These are phyloP conservation scores for Ditylenchus dipsaci DNA, from an alignment of 1,140 invertebrate genomes.

Conservation along the genomic window DNA sequence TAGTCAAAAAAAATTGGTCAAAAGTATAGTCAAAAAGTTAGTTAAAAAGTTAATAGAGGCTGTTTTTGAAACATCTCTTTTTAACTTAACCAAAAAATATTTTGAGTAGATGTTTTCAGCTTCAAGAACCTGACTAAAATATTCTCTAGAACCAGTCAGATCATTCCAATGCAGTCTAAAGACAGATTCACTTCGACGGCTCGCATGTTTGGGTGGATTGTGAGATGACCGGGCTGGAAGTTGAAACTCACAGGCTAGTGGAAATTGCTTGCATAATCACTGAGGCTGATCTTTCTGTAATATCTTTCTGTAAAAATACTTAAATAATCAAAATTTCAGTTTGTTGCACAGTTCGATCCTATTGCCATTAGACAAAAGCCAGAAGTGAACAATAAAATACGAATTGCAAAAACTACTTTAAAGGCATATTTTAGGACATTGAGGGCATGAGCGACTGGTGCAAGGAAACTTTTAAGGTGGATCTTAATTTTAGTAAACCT, in stretches of 20 bases:
- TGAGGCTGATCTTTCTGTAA: conserved; percentile 29
- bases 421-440: not conserved
- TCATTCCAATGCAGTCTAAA: no score
- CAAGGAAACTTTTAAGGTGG: conserved; percentile 28
- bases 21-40: no score
- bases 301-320: not conserved
- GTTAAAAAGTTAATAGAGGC: no score
- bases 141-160: no score
- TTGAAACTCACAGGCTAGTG: conserved; percentile 28
- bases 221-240: conserved; percentile 41
- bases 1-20: no score
- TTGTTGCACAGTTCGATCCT: conserved; percentile 34
- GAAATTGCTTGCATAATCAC: conserved; percentile 44
- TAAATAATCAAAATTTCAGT: conserved; percentile 11
- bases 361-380: conserved; percentile 29
- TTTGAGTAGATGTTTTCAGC: no score
- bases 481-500: no score
- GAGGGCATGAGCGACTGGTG: conserved; percentile 43
- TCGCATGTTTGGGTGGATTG: conserved; percentile 41
- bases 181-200: not conserved
- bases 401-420: no score
- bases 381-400: conserved; percentile 20
- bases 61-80: no score
- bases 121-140: no score
- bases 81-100: no score